These are phyloP conservation scores for Platanista minor DNA, from an alignment of 2,113 vertebrate genomes.

Conservation along the genomic window DNA sequence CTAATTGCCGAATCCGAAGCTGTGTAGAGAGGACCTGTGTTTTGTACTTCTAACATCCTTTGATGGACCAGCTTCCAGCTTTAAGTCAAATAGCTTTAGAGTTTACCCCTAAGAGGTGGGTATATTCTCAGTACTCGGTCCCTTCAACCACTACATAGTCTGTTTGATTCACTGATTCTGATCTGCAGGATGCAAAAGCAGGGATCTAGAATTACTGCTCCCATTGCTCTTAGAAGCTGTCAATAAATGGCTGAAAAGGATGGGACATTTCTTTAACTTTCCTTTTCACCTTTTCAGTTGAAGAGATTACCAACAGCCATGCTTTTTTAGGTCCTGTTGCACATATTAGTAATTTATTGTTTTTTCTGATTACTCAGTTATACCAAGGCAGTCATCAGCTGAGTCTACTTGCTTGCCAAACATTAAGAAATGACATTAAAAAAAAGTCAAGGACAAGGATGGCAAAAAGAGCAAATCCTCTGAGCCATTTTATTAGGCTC, in stretches of 20 bases:
- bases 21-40: neutral
- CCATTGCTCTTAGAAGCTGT: neutral
- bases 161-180: neutral
- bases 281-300: neutral
- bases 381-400: neutral
- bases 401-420: neutral
- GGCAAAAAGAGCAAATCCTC: neutral
- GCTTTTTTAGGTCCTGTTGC: neutral
- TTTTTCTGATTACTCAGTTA: neutral
- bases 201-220: neutral
- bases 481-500: neutral
- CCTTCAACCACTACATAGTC: neutral
- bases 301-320: neutral
- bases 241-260: neutral
- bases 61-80: neutral
- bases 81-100: neutral
- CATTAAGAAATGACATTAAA: neutral
- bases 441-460: neutral
- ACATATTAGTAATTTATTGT: neutral
- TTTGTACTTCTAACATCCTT: neutral
- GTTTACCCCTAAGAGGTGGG: neutral
- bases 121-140: neutral
- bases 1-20: neutral
- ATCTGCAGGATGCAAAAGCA: neutral
- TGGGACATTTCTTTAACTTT: neutral